Conservation (phyloP, 2,113 vertebrate genomes). For the Fulica atra region DNA sequence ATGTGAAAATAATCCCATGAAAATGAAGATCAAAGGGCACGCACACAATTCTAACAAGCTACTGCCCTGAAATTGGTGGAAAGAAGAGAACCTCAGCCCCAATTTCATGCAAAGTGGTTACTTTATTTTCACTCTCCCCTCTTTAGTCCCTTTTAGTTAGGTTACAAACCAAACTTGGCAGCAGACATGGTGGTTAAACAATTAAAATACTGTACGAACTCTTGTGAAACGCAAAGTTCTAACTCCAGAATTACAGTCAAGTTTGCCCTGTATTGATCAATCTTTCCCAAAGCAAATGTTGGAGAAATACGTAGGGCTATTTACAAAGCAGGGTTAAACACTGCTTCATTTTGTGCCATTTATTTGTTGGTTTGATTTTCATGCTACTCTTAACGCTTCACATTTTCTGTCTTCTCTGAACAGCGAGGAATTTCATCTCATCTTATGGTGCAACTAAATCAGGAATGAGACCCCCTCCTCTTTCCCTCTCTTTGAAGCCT, state of each 20-base stretch:
- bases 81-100: slow-evolving; percentile 70
- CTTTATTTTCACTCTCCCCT: slow-evolving; percentile 56
- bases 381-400: background rate
- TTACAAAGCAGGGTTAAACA: background rate
- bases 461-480: background rate
- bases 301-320: background rate
- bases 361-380: background rate
- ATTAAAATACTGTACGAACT: slow-evolving; percentile 11
- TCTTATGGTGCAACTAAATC: background rate
- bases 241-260: slow-evolving; percentile 4
- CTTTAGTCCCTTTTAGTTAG: slow-evolving; percentile 69
- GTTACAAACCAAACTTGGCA: slow-evolving; percentile 80
- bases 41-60: slow-evolving; percentile 52
- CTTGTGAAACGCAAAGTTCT: slow-evolving; percentile 43
- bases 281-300: background rate
- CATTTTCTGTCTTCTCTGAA: background rate
- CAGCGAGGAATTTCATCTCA: background rate
- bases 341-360: background rate
- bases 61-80: slow-evolving; percentile 69
- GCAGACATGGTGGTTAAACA: slow-evolving; percentile 56
- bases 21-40: slow-evolving; percentile 75
- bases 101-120: slow-evolving; percentile 78
- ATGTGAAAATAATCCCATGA: slow-evolving; percentile 73
- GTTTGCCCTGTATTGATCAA: background rate
- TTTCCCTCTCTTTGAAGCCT: background rate